Percentiles rank a stretch among this genome's conserved stretches.
Evolutionary conservation across 2,113 vertebrate genomes (phyloP).

Genomic region (Stegostoma tigrinum): DNA sequence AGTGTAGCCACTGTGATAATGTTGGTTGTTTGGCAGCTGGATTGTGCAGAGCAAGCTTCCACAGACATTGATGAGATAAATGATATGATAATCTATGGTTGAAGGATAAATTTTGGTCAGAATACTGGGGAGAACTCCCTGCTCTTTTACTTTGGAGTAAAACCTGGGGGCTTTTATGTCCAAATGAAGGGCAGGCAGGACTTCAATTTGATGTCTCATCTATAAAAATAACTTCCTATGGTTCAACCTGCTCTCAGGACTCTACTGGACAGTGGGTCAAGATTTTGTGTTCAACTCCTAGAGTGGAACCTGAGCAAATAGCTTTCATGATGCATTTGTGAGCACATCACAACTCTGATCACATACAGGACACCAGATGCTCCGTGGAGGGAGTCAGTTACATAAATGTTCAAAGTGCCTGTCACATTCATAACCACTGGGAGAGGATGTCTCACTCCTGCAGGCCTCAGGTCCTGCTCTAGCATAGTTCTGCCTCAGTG

Average conservation of each 20-base stretch:
- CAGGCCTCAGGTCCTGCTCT: too few species aligned
- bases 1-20: neutral
- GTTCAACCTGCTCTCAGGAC: neutral
- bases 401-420: too few species aligned
- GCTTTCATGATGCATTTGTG: too few species aligned
- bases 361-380: too few species aligned
- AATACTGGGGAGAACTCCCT: neutral
- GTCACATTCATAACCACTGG: too few species aligned
- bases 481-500: too few species aligned
- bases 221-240: neutral
- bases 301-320: neutral
- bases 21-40: neutral
- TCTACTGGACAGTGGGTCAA: neutral
- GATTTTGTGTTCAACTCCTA: neutral
- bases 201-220: neutral
- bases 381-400: too few species aligned
- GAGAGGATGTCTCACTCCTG: too few species aligned
- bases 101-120: neutral
- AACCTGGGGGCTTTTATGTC: neutral
- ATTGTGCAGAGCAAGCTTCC: neutral
- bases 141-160: neutral
- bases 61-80: neutral
- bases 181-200: neutral
- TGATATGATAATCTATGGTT: neutral
- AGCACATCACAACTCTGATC: too few species aligned